phyloP scores from a whole-genome alignment of 1,140 invertebrate genomes.

The Coenobita brevimanus region DNA sequence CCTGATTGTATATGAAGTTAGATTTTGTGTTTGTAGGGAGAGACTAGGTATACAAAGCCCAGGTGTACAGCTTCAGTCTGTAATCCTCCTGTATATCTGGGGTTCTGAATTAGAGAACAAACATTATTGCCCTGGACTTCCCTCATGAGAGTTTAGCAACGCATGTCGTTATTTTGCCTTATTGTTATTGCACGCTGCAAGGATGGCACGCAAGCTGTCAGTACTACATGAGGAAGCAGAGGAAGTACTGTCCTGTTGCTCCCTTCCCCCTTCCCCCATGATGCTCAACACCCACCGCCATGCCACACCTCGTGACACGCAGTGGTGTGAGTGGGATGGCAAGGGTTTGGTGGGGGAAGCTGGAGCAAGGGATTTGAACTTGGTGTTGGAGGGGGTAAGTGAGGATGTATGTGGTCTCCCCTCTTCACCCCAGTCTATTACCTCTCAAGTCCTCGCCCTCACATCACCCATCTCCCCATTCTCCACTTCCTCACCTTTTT shows the following conservation, averaged over 20 bases:
- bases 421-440: slow-evolving; percentile 25
- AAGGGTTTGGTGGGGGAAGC: neutral
- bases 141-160: neutral
- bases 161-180: neutral
- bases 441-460: slow-evolving; percentile 28
- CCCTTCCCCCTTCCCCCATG: neutral
- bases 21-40: too few species aligned
- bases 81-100: too few species aligned
- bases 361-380: neutral
- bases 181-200: slow-evolving; percentile 50
- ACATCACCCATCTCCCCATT: slow-evolving; percentile 53
- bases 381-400: neutral
- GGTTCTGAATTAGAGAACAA: neutral
- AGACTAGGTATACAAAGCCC: too few species aligned
- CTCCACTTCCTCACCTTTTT: slow-evolving; percentile 52
- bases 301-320: neutral
- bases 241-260: slow-evolving; percentile 31
- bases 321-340: neutral
- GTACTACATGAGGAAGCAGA: slow-evolving; percentile 44
- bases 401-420: slow-evolving; percentile 12
- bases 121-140: neutral
- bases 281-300: neutral
- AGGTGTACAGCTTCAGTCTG: too few species aligned
- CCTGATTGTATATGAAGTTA: too few species aligned
- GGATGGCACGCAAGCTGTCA: slow-evolving; percentile 52